Evolutionary conservation across 2,113 vertebrate species (phyloP).

Genomic region (Rhinopithecus roxellana): DNA sequence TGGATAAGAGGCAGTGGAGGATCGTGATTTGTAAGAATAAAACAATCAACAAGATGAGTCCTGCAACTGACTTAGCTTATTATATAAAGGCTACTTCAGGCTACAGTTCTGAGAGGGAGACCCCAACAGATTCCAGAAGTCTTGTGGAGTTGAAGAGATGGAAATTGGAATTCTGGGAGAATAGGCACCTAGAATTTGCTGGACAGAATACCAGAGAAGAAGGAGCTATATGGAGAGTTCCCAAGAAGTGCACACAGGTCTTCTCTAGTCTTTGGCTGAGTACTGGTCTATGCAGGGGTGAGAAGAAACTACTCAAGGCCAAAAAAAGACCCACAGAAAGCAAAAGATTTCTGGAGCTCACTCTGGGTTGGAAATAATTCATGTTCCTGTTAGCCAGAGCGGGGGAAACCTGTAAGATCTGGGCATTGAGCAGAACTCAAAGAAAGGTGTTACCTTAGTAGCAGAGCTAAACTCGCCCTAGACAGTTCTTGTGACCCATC

Average conservation of each 20-base stretch:
- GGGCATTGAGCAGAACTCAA: background rate
- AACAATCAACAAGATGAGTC: background rate
- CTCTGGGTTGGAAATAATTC: background rate
- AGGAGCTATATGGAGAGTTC: background rate
- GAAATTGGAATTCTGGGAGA: background rate
- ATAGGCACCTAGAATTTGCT: background rate
- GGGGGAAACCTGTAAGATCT: background rate
- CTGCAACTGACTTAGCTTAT: no score
- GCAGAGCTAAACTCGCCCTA: background rate
- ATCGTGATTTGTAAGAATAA: background rate
- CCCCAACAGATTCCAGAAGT: background rate
- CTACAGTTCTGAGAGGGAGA: background rate
- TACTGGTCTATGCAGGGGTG: background rate
- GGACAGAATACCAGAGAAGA: background rate
- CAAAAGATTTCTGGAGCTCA: background rate
- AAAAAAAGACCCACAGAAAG: background rate
- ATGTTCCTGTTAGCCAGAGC: background rate
- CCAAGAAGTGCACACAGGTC: accelerated
- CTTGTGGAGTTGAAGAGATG: background rate
- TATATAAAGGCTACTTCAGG: background rate
- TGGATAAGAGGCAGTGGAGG: background rate
- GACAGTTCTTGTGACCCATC: background rate
- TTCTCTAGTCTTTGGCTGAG: background rate
- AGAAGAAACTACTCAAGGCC: background rate
- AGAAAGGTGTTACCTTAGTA: background rate